Base-by-base conservation (phyloP, 35 echinoderm and acorn worm genomes). In the Lytechinus variegatus region DNA sequence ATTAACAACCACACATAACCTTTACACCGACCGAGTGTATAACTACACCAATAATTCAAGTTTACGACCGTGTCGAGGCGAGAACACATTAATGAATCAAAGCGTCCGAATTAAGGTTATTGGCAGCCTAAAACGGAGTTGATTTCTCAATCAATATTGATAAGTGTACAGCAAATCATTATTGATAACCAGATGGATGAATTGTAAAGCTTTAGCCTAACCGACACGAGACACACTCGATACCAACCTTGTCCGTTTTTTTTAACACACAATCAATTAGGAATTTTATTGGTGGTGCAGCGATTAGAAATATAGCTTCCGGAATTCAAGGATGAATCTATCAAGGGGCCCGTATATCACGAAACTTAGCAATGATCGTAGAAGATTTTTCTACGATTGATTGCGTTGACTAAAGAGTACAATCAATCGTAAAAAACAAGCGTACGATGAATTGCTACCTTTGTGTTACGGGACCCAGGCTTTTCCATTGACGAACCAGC, bases 291-390 rank as follows among this genome's bases (percentile, higher is more conserved):
- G 21, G 66, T n/a, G 66, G 19, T 79, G n/a, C 66, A 24, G 66
- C 66, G 66, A 79, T 79, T 79, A 79, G 66, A 79, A 79, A 79
- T 79, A 79, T 79, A 79, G 66, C 66, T 79, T 79, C 66, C 66
- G 66, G 66, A 79, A 79, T 79, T 79, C 66, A 79, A 79, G 66
- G 66, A n/a, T 79, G 21, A 79, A 79, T 79, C n/a, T 16, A 79
- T 79, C 19, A 19, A n/a, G 66, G 66, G 33, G 33, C 33, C 33
- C 33, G 33, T 44, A 44, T 44, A 44, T 44, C 33, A 44, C 33
- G 2, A 44, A 44, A 44, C 33, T 44, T 44, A 44, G 33, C 33
- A 44, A 44, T 44, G 33, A 2, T 44, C 33, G 33, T 44, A 44
- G 33, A 44, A 44, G 33, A 44, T 44, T 44, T 1, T 1, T 44